Percentiles rank a stretch among this genome's conserved stretches.
phyloP scores from a whole-genome alignment of 2,888 invertebrate genomes.

The Ischnus inquisitorius region DNA sequence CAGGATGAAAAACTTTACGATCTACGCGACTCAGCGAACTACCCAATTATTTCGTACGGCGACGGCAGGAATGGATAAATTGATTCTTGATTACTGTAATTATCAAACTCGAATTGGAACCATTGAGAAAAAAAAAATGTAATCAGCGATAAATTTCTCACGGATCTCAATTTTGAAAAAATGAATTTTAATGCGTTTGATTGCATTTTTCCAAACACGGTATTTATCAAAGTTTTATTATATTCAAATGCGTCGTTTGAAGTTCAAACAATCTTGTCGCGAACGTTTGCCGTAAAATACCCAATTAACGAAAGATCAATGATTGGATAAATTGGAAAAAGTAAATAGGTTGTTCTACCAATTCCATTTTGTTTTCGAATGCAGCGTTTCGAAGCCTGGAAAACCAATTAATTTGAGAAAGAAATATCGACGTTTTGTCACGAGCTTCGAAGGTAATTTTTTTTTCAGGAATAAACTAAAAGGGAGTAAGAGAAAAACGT shows the following conservation, averaged over 20 bases:
- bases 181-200: too few relatives aligned
- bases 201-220: too few relatives aligned
- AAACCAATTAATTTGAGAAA: not conserved
- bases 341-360: too few relatives aligned
- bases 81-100: constrained; percentile 35
- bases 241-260: not conserved
- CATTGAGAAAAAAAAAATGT: constrained; percentile 9
- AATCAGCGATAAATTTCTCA: not conserved
- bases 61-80: constrained; percentile 50
- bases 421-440: not conserved
- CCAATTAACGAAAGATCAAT: too few relatives aligned
- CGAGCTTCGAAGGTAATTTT: not conserved
- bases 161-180: not conserved
- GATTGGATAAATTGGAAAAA: too few relatives aligned
- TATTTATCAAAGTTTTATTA: too few relatives aligned
- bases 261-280: not conserved
- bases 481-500: constrained; percentile 27
- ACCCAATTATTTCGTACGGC: constrained; percentile 50
- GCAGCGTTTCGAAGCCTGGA: not conserved
- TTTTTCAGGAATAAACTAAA: not conserved
- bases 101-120: not conserved
- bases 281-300: not conserved
- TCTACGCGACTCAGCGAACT: constrained; percentile 32
- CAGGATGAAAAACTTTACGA: constrained; percentile 59
- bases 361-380: not conserved